Evolutionary conservation across 2,113 vertebrate genomes (phyloP).

Genomic region (Hiodon tergisus): DNA sequence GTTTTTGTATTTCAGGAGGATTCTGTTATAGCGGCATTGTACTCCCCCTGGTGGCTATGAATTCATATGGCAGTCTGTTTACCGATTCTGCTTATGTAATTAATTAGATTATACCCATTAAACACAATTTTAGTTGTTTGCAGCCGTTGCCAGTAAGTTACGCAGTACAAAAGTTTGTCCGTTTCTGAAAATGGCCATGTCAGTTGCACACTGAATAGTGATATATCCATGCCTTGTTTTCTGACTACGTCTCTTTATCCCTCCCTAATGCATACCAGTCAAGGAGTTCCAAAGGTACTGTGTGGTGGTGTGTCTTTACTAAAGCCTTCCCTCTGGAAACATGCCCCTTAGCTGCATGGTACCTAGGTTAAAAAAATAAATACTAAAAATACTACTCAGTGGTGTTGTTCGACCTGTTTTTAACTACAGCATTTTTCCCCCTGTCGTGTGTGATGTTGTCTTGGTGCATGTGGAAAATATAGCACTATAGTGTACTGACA

Average conservation of each 20-base stretch:
- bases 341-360: conserved; percentile 26
- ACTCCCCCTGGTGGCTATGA: too few relatives aligned
- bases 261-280: conserved; percentile 27
- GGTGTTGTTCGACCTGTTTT: neutral
- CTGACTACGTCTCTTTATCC: conserved; percentile 39
- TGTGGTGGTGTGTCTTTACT: conserved; percentile 27
- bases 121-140: too few relatives aligned
- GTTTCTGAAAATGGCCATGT: too few relatives aligned
- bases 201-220: neutral
- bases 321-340: conserved; percentile 30
- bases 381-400: neutral
- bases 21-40: too few relatives aligned
- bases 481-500: too few relatives aligned
- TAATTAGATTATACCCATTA: too few relatives aligned
- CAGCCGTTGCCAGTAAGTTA: too few relatives aligned
- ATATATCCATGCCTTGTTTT: conserved; percentile 4
- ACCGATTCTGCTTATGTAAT: too few relatives aligned
- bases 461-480: too few relatives aligned
- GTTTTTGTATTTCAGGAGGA: too few relatives aligned
- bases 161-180: too few relatives aligned
- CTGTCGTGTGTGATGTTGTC: neutral
- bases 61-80: too few relatives aligned
- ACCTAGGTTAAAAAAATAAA: conserved; percentile 10
- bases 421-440: neutral
- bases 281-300: conserved; percentile 46